Evolutionary conservation across 2,797 vertebrate species (phyloP), one percentile per base, ranked within the genome.

Genomic region (Gallinago solitaria): DNA sequence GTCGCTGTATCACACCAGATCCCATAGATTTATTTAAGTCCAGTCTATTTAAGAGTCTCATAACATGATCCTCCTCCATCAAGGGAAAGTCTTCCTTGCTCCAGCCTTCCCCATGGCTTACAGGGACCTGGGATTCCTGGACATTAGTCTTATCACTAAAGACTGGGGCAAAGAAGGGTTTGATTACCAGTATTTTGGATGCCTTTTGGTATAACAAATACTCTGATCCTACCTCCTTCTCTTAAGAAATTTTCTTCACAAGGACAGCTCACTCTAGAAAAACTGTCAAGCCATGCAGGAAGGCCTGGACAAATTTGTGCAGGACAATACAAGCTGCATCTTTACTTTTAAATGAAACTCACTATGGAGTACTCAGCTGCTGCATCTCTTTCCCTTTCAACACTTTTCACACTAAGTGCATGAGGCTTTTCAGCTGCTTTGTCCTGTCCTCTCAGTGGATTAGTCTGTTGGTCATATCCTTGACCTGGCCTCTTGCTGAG

Each of bases 141-240:
- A 35, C 15, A 12, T 7, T 3, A 7, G 3, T 32, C 21, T 84
- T 23, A 32, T 3, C 18, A 47, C 18, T 18, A 35, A 61, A 76
- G 30, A 48, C 41, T 28, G 6, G 28, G 41, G 14, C 6, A 24
- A 27, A 64, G 35, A 12, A 2, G 8, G 5, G 16, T 5, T 1
- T 5, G 9, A 33, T 18, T 45, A 47, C 10, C 2, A 39, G 51
- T 3, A 17, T 45, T 68, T 43, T 16, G 14, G 39, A 17, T 6
- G 2, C 0, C 21, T 8, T 75, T 75, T 32, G 13, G 8, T 41
- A 3, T 24, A 77, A 27, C 7, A 53, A 48, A 33, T 3, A 9
- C 0, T 0, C 16, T 53, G 7, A 88, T 51, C 11, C 1, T 0
- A 86, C 19, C 8, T 28, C 20, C 51, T 57, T 23, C 35, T 35